Conservation (phyloP, 2,888 invertebrate genomes). For the Chorisops tibialis region DNA sequence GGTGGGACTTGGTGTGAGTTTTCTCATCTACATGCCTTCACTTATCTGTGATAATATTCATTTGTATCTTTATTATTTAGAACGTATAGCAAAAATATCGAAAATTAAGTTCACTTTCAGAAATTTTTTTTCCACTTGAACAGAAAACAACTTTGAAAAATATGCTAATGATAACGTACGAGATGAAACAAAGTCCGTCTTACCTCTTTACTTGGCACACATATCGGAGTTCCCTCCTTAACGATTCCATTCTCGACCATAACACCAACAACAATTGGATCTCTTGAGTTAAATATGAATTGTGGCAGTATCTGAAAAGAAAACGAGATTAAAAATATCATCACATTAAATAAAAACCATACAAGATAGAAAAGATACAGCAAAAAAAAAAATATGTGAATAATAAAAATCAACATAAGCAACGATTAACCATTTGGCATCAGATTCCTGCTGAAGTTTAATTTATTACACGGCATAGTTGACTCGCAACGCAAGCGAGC, state of each 20-base stretch:
- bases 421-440: conserved; percentile 7
- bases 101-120: no score
- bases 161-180: no score
- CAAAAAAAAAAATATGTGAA: not conserved
- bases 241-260: conserved; percentile 93
- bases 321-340: conserved; percentile 18
- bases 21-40: no score
- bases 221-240: conserved; percentile 94
- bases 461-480: not conserved
- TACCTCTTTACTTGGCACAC: conserved; percentile 95
- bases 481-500: no score
- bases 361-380: conserved; percentile 1
- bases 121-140: no score
- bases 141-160: no score
- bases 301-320: conserved; percentile 66
- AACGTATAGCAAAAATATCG: no score
- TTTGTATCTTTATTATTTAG: no score
- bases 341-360: conserved; percentile 1
- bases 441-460: not conserved
- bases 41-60: no score
- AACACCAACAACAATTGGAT: conserved; percentile 96
- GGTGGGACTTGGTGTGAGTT: no score
- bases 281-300: conserved; percentile 96
- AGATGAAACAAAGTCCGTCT: conserved; percentile 42
- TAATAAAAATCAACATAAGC: conserved; percentile 7